Percentiles rank a stretch among this genome's conserved stretches.
Conservation (phyloP, 2,113 vertebrate species). For the Nothoprocta perdicaria region DNA sequence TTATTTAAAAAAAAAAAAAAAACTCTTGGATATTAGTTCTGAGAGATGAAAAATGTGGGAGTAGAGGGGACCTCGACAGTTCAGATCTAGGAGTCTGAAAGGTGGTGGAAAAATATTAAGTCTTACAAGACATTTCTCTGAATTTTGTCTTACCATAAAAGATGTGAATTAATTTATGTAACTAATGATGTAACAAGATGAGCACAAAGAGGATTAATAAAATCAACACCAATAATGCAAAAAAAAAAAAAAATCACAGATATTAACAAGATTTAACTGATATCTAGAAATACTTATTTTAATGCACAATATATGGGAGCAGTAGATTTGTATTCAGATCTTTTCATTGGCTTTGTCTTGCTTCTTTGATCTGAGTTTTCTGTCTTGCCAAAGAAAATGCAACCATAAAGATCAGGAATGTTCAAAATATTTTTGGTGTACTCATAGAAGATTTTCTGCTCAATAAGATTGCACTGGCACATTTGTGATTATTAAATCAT, state of each 20-base stretch:
- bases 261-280: background rate
- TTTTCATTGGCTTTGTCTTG: background rate
- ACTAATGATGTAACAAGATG: background rate
- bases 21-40: background rate
- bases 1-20: too few relatives aligned
- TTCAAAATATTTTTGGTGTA: background rate
- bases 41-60: background rate
- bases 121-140: background rate
- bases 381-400: background rate
- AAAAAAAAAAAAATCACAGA: background rate
- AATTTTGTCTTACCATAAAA: background rate
- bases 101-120: background rate
- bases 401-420: background rate
- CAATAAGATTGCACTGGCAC: background rate
- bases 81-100: background rate
- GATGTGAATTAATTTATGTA: background rate
- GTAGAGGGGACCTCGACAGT: accelerated
- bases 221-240: background rate
- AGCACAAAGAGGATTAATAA: background rate
- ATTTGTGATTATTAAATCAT: background rate
- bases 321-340: background rate
- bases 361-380: background rate
- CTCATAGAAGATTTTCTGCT: background rate
- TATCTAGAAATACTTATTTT: background rate
- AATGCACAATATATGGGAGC: background rate